A percentile compares a stretch with the other conserved stretches of the same genome.
These are phyloP conservation scores for Tromatobia lineatoria DNA, from an alignment of 2,888 invertebrate species.

Conservation along the genomic window DNA sequence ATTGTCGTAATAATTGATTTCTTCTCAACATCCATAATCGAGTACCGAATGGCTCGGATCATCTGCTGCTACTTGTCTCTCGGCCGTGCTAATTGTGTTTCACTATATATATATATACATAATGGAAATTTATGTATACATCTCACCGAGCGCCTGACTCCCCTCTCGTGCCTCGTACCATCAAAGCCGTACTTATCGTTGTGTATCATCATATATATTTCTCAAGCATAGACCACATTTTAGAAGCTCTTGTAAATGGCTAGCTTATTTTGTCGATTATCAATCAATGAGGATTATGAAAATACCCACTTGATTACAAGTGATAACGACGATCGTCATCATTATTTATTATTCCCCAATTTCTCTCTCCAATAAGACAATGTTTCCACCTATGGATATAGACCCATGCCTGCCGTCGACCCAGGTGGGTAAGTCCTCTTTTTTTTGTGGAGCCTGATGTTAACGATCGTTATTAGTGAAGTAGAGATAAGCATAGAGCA, in stretches of 20 bases:
- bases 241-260: conserved; percentile 12
- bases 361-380: conserved; percentile 56
- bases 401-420: conserved; percentile 83
- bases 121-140: conserved; percentile 7
- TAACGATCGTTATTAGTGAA: conserved; percentile 59
- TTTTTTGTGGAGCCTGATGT: conserved; percentile 70
- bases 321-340: not conserved
- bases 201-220: conserved; percentile 30
- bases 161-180: not conserved
- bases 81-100: not conserved
- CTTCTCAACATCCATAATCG: conserved; percentile 23
- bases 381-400: conserved; percentile 72
- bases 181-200: conserved; percentile 29
- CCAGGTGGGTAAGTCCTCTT: conserved; percentile 84
- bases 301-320: not conserved
- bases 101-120: conserved; percentile 2
- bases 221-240: conserved; percentile 9
- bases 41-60: conserved; percentile 25
- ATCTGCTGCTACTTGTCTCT: conserved; percentile 26
- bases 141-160: conserved; percentile 10
- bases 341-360: conserved; percentile 12
- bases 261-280: conserved; percentile 2
- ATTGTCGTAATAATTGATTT: conserved; percentile 57
- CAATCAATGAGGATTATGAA: not conserved
- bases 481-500: conserved; percentile 62